Conservation (phyloP, 2,888 invertebrate species). For the Empis livida region DNA sequence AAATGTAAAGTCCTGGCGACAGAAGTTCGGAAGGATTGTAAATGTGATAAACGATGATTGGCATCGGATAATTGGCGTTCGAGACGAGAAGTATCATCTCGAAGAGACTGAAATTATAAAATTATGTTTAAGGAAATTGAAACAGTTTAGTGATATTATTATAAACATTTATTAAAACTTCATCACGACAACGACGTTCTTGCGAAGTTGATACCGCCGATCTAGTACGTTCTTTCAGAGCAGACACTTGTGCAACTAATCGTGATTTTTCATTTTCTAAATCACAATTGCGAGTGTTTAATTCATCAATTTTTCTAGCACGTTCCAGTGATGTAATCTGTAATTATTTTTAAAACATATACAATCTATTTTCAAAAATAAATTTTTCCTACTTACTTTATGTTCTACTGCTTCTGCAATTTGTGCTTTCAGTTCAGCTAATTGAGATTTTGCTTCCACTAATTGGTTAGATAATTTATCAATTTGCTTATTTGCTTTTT, state of each 20-base stretch:
- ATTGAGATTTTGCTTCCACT: conserved; percentile 65
- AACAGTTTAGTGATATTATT: neutral
- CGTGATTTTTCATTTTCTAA: conserved; percentile 64
- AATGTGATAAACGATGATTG: conserved; percentile 61
- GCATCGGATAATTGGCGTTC: conserved; percentile 63
- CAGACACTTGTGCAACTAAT: conserved; percentile 24
- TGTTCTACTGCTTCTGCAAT: conserved; percentile 75
- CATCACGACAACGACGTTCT: conserved; percentile 32
- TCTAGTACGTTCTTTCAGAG: conserved; percentile 28
- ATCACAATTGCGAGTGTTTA: conserved; percentile 68
- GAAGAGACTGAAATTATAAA: conserved; percentile 40
- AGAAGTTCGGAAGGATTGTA: conserved; percentile 63
- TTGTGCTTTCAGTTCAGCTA: conserved; percentile 74
- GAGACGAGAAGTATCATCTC: conserved; percentile 61
- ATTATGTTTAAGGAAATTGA: conserved; percentile 40
- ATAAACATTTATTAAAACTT: conserved; percentile 30
- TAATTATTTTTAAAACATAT: conserved; percentile 2
- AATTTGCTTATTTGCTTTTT: conserved; percentile 69
- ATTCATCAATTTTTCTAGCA: conserved; percentile 70
- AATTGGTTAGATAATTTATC: conserved; percentile 71
- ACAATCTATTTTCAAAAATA: neutral
- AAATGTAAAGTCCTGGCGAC: conserved; percentile 62
- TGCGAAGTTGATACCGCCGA: conserved; percentile 30
- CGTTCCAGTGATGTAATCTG: conserved; percentile 73
- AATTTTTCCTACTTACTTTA: conserved; percentile 50